phyloP scores from a whole-genome alignment of 2,113 vertebrate genomes.

The Aptenodytes patagonicus region DNA sequence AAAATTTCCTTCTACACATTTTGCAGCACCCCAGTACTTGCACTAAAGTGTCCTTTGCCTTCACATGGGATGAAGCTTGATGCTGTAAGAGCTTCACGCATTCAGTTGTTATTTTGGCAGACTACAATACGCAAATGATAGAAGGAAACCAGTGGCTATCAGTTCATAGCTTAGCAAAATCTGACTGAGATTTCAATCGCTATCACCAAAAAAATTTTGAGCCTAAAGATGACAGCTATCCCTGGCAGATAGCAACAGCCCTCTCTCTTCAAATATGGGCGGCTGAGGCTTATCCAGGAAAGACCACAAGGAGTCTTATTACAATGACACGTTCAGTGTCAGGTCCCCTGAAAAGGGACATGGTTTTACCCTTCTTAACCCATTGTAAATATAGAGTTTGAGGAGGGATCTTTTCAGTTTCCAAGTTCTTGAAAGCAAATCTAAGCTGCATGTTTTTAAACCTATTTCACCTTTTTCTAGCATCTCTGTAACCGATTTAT shows the following conservation, averaged over 20 bases:
- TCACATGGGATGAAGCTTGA: rapidly evolving
- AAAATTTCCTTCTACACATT: not conserved
- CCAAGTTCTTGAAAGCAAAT: not conserved
- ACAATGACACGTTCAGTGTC: too few species aligned
- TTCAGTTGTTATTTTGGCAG: not conserved
- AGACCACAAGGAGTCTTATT: not conserved
- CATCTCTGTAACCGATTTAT: not conserved
- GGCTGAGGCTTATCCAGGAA: not conserved
- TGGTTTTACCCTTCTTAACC: not conserved
- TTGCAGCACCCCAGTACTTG: not conserved
- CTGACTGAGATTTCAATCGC: not conserved
- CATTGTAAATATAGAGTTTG: not conserved
- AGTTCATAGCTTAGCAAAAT: not conserved
- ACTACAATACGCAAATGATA: not conserved
- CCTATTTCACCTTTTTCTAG: not conserved
- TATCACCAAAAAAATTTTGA: not conserved
- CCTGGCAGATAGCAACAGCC: not conserved
- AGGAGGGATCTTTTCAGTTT: not conserved
- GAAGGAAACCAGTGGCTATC: not conserved
- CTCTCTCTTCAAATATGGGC: not conserved
- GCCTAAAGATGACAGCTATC: not conserved
- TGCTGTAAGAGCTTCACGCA: not conserved
- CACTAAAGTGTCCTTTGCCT: not conserved
- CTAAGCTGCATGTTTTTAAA: not conserved
- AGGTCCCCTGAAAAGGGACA: not conserved